A percentile compares a stretch with the other conserved stretches of the same genome.
phyloP scores from a whole-genome alignment of 2,113 vertebrate genomes.

The Mustela lutreola region DNA sequence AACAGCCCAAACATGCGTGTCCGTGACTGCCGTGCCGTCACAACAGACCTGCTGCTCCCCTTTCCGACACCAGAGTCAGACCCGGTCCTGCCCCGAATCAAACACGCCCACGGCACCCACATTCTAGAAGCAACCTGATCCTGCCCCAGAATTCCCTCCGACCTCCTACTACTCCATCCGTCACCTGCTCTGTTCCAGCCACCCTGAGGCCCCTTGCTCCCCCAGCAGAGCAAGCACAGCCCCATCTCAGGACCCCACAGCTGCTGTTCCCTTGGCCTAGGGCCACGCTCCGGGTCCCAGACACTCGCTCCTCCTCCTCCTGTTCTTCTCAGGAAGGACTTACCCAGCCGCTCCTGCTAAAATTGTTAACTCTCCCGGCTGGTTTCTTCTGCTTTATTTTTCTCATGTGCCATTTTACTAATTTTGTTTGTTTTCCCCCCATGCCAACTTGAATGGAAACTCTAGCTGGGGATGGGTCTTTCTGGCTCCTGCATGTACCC shows the following conservation, averaged over 20 bases:
- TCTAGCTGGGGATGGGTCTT: not conserved
- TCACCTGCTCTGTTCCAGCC: not conserved
- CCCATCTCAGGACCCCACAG: not conserved
- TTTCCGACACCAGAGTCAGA: not conserved
- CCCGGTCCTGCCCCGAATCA: not conserved
- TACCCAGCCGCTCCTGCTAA: not conserved
- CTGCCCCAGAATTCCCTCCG: not conserved
- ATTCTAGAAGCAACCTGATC: not conserved
- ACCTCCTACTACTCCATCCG: not conserved
- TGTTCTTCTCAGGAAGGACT: rapidly evolving
- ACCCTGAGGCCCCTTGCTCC: rapidly evolving
- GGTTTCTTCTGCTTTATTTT: not conserved
- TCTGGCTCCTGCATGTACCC: no score
- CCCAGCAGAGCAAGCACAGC: rapidly evolving
- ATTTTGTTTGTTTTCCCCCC: not conserved
- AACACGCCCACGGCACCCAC: rapidly evolving
- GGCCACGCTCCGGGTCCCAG: rapidly evolving
- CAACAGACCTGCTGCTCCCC: rapidly evolving
- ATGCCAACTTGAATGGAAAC: not conserved
- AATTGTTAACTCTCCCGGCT: rapidly evolving
- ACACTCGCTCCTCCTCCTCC: not conserved
- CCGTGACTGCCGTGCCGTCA: rapidly evolving
- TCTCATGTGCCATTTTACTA: not conserved
- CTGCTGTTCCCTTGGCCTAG: rapidly evolving
- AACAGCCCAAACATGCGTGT: rapidly evolving